Evolutionary conservation across 2,113 vertebrate species (phyloP).

Genomic region (Podilymbus podiceps): DNA sequence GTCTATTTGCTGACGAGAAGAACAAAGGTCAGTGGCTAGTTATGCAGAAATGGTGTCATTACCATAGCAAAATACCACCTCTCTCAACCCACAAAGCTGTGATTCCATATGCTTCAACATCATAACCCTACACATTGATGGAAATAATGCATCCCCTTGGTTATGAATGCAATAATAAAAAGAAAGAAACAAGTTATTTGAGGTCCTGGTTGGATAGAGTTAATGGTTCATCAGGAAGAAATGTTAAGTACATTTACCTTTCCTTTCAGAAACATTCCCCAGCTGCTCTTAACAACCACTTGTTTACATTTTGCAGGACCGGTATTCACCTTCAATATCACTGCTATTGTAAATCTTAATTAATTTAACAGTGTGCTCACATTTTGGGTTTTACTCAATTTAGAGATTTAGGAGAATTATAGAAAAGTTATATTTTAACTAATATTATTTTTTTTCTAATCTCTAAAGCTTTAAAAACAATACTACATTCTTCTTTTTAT

Average conservation of each 20-base stretch:
- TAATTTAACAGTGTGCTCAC: neutral
- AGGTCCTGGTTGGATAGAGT: neutral
- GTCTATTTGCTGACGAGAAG: conserved; percentile 40
- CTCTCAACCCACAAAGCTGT: neutral
- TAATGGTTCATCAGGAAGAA: neutral
- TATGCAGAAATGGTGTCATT: conserved; percentile 38
- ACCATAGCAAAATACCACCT: conserved; percentile 28
- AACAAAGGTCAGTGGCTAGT: conserved; percentile 35
- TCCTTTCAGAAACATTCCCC: neutral
- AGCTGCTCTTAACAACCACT: neutral
- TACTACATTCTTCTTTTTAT: neutral
- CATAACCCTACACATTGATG: neutral
- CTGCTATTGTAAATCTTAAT: neutral
- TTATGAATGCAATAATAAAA: neutral
- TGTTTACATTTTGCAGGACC: neutral
- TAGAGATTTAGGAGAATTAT: neutral
- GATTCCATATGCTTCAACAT: neutral
- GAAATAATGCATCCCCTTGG: neutral
- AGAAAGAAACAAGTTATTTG: neutral
- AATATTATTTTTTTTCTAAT: neutral
- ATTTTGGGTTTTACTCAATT: neutral
- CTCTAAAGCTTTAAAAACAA: neutral
- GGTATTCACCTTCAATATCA: neutral
- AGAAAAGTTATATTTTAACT: neutral
- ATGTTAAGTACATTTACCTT: neutral